Conservation (phyloP, 92 coral and sea anemone species). For the Siderastrea siderea region DNA sequence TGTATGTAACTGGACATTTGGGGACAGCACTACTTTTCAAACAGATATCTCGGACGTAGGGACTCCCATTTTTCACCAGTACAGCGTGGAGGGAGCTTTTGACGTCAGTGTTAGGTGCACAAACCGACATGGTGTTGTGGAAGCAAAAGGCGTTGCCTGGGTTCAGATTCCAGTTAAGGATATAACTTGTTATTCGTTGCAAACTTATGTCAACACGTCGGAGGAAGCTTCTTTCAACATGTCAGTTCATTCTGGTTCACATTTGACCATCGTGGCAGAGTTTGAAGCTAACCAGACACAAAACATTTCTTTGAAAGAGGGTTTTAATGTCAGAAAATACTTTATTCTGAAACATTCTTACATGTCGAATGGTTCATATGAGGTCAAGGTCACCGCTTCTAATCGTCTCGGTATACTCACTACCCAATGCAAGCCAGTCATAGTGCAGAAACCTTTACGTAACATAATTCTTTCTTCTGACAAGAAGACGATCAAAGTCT, state of each 20-base stretch:
- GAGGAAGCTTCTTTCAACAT: slow-evolving; percentile 39
- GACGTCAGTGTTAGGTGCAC: slow-evolving; percentile 67
- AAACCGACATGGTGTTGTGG: slow-evolving; percentile 56
- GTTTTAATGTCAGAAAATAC: slow-evolving; percentile 12
- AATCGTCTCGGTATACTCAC: slow-evolving; percentile 49
- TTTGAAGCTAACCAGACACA: slow-evolving; percentile 37
- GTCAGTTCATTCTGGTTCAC: slow-evolving; percentile 59
- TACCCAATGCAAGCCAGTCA: background rate
- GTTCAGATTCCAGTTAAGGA: slow-evolving; percentile 59
- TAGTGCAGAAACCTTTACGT: slow-evolving; percentile 70
- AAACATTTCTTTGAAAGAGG: slow-evolving; percentile 19
- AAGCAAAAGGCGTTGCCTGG: slow-evolving; percentile 41
- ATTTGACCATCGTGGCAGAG: slow-evolving; percentile 29
- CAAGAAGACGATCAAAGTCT: slow-evolving; percentile 39
- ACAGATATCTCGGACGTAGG: slow-evolving; percentile 59
- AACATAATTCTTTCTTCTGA: slow-evolving; percentile 18
- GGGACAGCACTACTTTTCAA: slow-evolving; percentile 59
- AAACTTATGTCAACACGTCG: slow-evolving; percentile 9
- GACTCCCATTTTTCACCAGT: slow-evolving; percentile 49
- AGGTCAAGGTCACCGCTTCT: slow-evolving; percentile 31
- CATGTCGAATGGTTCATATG: slow-evolving; percentile 36
- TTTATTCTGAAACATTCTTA: slow-evolving; percentile 52
- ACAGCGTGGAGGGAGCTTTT: slow-evolving; percentile 53
- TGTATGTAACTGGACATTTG: slow-evolving; percentile 82
- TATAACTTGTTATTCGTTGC: slow-evolving; percentile 38